Evolutionary conservation across 2,797 vertebrate genomes (phyloP).

Genomic region (Microctenopoma lineatum): DNA sequence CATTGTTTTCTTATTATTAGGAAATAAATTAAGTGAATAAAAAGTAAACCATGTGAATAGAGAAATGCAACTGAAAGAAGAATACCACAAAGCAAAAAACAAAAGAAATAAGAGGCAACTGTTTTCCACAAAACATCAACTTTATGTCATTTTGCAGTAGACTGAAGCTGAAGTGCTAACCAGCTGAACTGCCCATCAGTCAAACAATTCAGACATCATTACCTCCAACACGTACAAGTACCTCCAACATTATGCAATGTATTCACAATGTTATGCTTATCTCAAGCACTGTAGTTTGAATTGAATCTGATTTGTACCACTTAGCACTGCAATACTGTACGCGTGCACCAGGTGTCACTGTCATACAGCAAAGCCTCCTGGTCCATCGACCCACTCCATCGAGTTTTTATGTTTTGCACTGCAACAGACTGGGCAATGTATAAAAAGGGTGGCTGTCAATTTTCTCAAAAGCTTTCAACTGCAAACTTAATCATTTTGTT

Average conservation of each 20-base stretch:
- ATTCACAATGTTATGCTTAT: slow-evolving; percentile 14
- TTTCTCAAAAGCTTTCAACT: slow-evolving; percentile 22
- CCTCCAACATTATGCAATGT: slow-evolving; percentile 43
- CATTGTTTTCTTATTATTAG: slow-evolving; percentile 69
- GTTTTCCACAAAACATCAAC: slow-evolving; percentile 52
- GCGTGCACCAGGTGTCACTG: slow-evolving; percentile 69
- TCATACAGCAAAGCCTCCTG: slow-evolving; percentile 35
- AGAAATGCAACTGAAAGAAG: slow-evolving; percentile 67
- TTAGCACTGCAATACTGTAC: slow-evolving; percentile 43
- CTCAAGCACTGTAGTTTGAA: slow-evolving; percentile 16
- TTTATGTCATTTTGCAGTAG: slow-evolving; percentile 45
- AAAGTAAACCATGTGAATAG: slow-evolving; percentile 72
- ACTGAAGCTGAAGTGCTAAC: slow-evolving; percentile 43
- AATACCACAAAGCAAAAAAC: slow-evolving; percentile 53
- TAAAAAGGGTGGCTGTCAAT: slow-evolving; percentile 22
- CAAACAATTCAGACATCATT: slow-evolving; percentile 8
- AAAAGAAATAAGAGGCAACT: slow-evolving; percentile 56
- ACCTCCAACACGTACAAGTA: slow-evolving; percentile 15
- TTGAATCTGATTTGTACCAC: slow-evolving; percentile 8
- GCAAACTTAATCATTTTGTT: slow-evolving; percentile 19
- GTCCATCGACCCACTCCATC: slow-evolving; percentile 18
- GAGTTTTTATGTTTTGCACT: slow-evolving; percentile 30
- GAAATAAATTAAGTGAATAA: slow-evolving; percentile 81
- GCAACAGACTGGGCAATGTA: slow-evolving; percentile 24
- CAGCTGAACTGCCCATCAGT: slow-evolving; percentile 34